Percentiles rank a stretch among this genome's conserved stretches.
Evolutionary conservation across 2,113 vertebrate species (phyloP).

Genomic region (Ophiodon elongatus): DNA sequence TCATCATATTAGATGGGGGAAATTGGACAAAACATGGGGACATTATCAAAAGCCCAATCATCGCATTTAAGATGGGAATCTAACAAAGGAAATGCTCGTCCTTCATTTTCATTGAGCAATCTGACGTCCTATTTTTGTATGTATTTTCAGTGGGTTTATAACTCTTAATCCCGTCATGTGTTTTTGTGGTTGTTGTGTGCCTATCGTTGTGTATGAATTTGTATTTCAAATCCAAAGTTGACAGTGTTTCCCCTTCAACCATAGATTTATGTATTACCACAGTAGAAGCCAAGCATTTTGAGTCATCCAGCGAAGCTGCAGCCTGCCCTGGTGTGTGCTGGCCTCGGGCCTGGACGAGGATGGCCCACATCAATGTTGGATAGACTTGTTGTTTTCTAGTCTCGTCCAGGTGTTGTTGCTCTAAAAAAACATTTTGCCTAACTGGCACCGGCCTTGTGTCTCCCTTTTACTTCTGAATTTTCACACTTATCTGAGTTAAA

Average conservation of each 20-base stretch:
- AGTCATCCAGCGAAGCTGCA: background rate
- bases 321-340: background rate
- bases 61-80: slow-evolving; percentile 1
- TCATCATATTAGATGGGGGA: slow-evolving; percentile 3
- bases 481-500: background rate
- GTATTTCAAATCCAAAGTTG: background rate
- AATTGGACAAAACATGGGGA: background rate
- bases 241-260: background rate
- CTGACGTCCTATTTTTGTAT: background rate
- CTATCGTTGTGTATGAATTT: background rate
- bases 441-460: background rate
- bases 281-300: background rate
- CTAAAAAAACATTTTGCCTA: background rate
- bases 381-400: background rate
- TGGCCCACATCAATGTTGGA: background rate
- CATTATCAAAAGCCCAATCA: slow-evolving; percentile 1
- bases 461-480: background rate
- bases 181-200: background rate
- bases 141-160: slow-evolving; percentile 18
- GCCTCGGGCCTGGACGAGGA: background rate
- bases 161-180: slow-evolving; percentile 26
- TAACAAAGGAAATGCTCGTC: slow-evolving; percentile 6
- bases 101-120: slow-evolving; percentile 10
- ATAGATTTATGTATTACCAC: background rate
- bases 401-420: background rate